Evolutionary conservation across 2,797 vertebrate genomes (phyloP), one percentile per base, ranked within the genome.

Genomic region (Microchirus variegatus): DNA sequence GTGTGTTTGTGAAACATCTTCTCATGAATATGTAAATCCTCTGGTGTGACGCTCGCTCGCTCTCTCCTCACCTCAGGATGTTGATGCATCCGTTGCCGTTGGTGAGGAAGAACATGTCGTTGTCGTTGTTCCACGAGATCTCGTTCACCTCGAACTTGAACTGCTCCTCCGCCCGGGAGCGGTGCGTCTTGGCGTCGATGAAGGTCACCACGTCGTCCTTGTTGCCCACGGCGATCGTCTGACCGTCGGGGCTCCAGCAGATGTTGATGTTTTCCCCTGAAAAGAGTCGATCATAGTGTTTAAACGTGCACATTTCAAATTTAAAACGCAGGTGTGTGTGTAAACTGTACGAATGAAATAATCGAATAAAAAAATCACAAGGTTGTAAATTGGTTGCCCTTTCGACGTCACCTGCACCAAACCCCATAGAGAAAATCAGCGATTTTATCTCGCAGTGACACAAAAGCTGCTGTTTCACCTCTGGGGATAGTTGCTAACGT

Each of bases 131-230:
- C 98, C 97, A 99, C 10, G 97, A 99, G 83, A 99, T 98, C 90
- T 99, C 97, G 2, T 99, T 99, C 85, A 99, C 97, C 83, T 99
- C 97, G 52, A 99, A 99, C 87, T 99, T 99, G 82, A 99, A 99
- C 88, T 98, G 96, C 19, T 99, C 98, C 82, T 99, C 98, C 0
- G 96, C 97, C 64, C 87, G 95, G 10, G 96, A 95, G 46, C 96
- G 95, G 67, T 99, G 95, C 0, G 95, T 97, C 86, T 97, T 98
- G 71, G 95, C 96, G 47, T 99, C 97, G 45, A 99, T 99, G 69
- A 99, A 99, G 7, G 97, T 99, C 58, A 99, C 96, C 22, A 99
- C 95, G 0, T 99, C 98, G 14, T 99, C 98, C 69, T 99, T 99
- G 91, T 99, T 99, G 10, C 97, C 97, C 1, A 99, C 98, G 0